Percentiles rank a stretch among this genome's conserved stretches.
Conservation (phyloP, 2,113 vertebrate genomes). For the Climacteris rufus region DNA sequence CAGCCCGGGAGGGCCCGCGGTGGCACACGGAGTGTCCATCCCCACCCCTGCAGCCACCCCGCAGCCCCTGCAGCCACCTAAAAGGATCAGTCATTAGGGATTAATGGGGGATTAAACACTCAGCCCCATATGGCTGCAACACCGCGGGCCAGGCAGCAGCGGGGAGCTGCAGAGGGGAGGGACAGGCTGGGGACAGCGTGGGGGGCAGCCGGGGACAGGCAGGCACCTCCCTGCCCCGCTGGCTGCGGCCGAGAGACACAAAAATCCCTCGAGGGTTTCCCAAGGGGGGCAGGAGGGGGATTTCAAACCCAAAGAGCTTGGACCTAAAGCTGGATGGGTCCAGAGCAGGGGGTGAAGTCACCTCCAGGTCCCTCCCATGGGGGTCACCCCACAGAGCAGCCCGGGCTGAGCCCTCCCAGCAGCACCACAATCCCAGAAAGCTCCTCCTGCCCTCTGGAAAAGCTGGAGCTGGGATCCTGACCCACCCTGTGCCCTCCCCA, state of each 20-base stretch:
- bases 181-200: not conserved
- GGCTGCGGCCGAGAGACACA: not conserved
- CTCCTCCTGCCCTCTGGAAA: not conserved
- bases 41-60: not conserved
- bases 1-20: not conserved
- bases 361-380: accelerated
- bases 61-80: not conserved
- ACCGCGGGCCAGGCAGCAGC: not conserved
- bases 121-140: not conserved
- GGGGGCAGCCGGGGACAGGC: not conserved
- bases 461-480: not conserved
- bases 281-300: not conserved
- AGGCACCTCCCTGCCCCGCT: not conserved
- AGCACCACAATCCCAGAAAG: accelerated
- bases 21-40: accelerated
- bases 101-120: not conserved
- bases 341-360: not conserved
- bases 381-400: not conserved
- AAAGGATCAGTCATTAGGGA: not conserved
- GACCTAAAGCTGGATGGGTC: not conserved
- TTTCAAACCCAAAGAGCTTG: not conserved
- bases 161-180: accelerated
- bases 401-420: not conserved
- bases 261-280: not conserved
- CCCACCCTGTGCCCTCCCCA: not conserved